Conservation (phyloP, 2,113 vertebrate genomes). For the Rhinichthys klamathensis region DNA sequence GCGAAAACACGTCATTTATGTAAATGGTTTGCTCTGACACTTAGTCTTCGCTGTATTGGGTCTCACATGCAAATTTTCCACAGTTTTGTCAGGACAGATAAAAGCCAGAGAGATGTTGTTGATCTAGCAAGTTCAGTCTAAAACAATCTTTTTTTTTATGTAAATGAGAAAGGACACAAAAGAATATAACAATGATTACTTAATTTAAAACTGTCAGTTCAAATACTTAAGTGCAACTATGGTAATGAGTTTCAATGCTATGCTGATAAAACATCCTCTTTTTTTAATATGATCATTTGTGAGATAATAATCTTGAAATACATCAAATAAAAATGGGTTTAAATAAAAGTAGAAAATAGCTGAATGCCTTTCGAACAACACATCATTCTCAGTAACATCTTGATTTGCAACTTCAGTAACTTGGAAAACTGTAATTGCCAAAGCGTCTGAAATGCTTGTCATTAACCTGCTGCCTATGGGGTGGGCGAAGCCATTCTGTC, state of each 20-base stretch:
- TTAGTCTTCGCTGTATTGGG: neutral
- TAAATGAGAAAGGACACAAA: neutral
- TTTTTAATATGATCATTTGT: neutral
- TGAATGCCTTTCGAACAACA: neutral
- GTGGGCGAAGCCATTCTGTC: slow-evolving; percentile 50
- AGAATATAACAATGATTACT: neutral
- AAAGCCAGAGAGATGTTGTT: slow-evolving; percentile 20
- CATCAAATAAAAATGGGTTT: neutral
- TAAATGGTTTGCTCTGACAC: slow-evolving; percentile 19
- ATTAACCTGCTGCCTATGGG: neutral
- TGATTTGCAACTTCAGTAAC: slow-evolving; percentile 16
- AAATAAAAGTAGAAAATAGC: neutral
- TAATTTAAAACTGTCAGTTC: too few species aligned
- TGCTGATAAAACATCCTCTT: too few species aligned
- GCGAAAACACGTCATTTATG: slow-evolving; percentile 18
- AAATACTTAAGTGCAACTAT: neutral
- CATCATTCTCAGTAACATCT: slow-evolving; percentile 16
- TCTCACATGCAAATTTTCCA: slow-evolving; percentile 20
- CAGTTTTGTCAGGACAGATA: neutral
- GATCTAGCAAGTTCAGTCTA: neutral
- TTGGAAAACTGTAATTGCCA: neutral
- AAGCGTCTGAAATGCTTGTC: neutral
- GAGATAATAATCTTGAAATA: neutral
- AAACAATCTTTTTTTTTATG: neutral
- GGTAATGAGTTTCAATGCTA: neutral